Conservation (phyloP, 2,797 vertebrate genomes). For the Heliangelus exortis region DNA sequence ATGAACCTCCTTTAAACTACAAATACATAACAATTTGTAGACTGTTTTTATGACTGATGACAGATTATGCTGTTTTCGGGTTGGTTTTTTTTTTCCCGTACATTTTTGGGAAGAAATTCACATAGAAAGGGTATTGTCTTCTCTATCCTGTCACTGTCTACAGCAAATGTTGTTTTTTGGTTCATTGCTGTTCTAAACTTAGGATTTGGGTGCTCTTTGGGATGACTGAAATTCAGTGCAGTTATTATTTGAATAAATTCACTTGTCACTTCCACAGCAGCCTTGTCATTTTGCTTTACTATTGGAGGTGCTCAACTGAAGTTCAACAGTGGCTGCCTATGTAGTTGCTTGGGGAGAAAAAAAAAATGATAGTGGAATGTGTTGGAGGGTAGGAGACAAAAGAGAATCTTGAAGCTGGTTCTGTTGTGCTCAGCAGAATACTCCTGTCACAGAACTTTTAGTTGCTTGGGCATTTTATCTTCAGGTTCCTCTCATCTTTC, state of each 20-base stretch:
- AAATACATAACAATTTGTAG: constrained; percentile 21
- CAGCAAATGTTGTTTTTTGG: constrained; percentile 33
- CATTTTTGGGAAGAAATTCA: constrained; percentile 28
- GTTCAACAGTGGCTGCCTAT: not conserved
- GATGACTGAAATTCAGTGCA: not conserved
- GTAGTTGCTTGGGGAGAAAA: not conserved
- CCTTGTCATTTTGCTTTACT: constrained; percentile 8
- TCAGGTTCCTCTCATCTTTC: not conserved
- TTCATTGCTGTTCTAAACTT: constrained; percentile 39
- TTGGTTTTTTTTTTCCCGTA: constrained; percentile 15
- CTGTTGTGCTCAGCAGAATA: not conserved
- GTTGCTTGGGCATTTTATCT: not conserved
- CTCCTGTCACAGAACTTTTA: not conserved
- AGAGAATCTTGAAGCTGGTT: not conserved
- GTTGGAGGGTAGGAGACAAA: not conserved
- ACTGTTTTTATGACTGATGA: constrained; percentile 48
- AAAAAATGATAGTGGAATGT: not conserved
- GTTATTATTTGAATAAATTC: constrained; percentile 39
- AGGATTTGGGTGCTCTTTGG: constrained; percentile 18
- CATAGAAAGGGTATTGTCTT: constrained; percentile 40
- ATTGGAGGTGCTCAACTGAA: not conserved
- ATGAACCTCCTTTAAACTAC: not conserved
- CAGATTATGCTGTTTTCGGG: constrained; percentile 25
- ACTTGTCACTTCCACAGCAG: constrained; percentile 27
- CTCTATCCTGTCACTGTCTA: constrained; percentile 35